Evolutionary conservation across 2,113 vertebrate genomes (phyloP).

Genomic region (Rana temporaria): DNA sequence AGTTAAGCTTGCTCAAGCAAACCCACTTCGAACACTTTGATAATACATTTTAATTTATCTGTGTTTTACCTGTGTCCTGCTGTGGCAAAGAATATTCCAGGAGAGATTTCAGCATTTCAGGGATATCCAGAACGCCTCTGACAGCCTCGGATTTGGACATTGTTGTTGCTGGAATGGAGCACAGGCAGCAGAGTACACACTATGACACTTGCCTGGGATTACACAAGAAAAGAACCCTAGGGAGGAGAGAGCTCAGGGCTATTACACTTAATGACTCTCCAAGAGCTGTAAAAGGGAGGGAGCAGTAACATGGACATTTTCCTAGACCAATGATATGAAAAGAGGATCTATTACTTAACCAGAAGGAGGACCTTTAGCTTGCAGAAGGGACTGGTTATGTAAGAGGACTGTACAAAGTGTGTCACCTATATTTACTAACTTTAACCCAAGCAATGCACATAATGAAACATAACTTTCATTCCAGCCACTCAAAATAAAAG

Average conservation of each 20-base stretch:
- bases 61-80: slow-evolving; percentile 74
- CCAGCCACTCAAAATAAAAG: too few relatives aligned
- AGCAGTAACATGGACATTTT: slow-evolving; percentile 64
- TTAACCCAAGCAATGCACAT: too few relatives aligned
- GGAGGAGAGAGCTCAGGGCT: slow-evolving; percentile 59
- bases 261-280: slow-evolving; percentile 67
- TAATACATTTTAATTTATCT: background rate
- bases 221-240: slow-evolving; percentile 58
- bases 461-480: too few relatives aligned
- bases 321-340: slow-evolving; percentile 71
- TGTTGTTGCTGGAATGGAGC: slow-evolving; percentile 50
- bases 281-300: slow-evolving; percentile 7
- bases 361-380: slow-evolving; percentile 62
- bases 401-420: slow-evolving; percentile 12
- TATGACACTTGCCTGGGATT: slow-evolving; percentile 41
- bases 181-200: background rate
- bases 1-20: too few relatives aligned
- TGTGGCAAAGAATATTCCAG: slow-evolving; percentile 80
- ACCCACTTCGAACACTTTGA: background rate
- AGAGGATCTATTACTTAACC: slow-evolving; percentile 77
- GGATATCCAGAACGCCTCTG: slow-evolving; percentile 76
- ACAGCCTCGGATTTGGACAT: slow-evolving; percentile 72
- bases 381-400: slow-evolving; percentile 50
- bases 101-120: slow-evolving; percentile 85
- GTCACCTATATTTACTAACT: too few relatives aligned